These are phyloP conservation scores for Neodon shergylaensis DNA, from an alignment of 2,113 vertebrate genomes.

Conservation along the genomic window DNA sequence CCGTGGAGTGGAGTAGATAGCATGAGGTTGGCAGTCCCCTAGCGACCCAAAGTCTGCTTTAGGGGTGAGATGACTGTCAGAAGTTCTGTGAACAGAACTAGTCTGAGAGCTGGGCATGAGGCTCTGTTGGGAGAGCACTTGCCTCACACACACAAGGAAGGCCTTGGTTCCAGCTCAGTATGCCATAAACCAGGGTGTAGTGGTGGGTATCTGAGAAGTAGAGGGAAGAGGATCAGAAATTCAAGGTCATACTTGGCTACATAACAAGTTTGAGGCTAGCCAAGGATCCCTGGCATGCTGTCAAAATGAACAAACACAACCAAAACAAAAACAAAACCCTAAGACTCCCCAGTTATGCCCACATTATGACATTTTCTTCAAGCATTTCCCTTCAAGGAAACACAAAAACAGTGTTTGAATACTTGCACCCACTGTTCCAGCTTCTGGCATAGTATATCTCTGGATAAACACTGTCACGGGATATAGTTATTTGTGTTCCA, in stretches of 20 bases:
- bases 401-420: neutral
- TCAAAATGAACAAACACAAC: neutral
- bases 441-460: fast-evolving
- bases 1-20: fast-evolving
- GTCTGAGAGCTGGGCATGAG: neutral
- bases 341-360: neutral
- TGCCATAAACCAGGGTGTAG: neutral
- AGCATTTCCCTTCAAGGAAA: neutral
- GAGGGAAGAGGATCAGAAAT: neutral
- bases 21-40: neutral
- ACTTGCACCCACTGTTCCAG: neutral
- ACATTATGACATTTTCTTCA: no score
- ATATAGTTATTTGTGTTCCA: neutral
- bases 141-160: no score
- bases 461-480: neutral
- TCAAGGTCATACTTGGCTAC: neutral
- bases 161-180: neutral
- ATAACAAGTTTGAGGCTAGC: neutral
- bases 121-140: neutral
- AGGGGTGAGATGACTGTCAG: neutral
- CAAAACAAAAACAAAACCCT: neutral
- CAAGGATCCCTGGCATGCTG: no score
- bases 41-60: neutral
- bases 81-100: neutral
- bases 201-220: neutral